Evolutionary conservation across 2,797 vertebrate species (phyloP), one percentile per base, ranked within the genome.

Genomic region (Pseudochirops cupreus): DNA sequence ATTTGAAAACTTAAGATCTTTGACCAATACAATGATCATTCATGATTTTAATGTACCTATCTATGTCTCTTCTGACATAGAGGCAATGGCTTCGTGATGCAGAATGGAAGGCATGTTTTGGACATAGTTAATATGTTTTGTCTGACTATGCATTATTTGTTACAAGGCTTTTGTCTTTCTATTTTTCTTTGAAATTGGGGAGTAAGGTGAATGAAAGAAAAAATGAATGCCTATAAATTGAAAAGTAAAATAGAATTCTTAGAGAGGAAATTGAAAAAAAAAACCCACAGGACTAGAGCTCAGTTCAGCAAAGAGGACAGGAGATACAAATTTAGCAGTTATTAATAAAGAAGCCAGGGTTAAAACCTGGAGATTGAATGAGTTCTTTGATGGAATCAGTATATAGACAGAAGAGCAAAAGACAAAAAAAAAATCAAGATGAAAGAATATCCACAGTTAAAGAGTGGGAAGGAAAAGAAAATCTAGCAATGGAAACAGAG

Each of bases 381-480:
- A 52, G 14, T 89, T 92, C 50, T 92, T 50, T 91, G 33, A 96
- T 11, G 28, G 1, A 95, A 74, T 74, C 74, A 46, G 24, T 89
- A 13, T 94, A 52, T n/a, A 93, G 39, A 67, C 53, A 92, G 82
- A 54, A 46, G 24, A 58, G 13, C 55, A 89, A 50, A 52, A 58
- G 33, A 93, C 13, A 3, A 16, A 39, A 93, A 16, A 74, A 39
- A 74, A 74, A 39, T 12, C 31, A 95, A 94, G 74, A 0, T 55
- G 67, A 53, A 50, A 55, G 31, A 24, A 9, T 82, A 33, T 90
- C 58, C 91, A 91, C 33, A 21, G 93, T 95, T 74, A 90, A 87
- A 50, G 50, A 95, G 29, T 59, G 92, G 52, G 92, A 33, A 14
- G 26, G 56, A 94, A 54, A 95, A 56, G 53, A 92, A 96, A 87